phyloP scores from a whole-genome alignment of 2,113 vertebrate species.

The Charadrius vociferus region DNA sequence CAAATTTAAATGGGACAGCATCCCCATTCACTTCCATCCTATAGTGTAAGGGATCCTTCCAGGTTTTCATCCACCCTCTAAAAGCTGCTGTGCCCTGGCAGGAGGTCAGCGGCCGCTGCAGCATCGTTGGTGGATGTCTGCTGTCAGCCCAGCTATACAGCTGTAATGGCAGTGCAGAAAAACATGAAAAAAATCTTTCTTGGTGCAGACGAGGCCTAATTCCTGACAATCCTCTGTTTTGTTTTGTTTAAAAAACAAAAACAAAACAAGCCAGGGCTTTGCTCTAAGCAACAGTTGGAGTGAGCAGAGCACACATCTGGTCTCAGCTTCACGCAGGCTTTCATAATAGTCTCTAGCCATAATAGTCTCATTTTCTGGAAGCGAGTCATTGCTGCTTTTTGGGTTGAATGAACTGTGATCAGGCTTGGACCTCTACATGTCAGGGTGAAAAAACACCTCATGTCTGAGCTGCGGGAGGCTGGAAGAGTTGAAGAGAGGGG shows the following conservation, averaged over 20 bases:
- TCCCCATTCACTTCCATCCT: neutral
- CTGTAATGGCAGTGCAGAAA: neutral
- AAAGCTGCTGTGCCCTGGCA: neutral
- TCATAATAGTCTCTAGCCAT: slow-evolving; percentile 11
- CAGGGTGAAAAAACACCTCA: neutral
- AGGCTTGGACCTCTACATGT: neutral
- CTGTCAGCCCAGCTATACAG: neutral
- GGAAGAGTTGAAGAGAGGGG: neutral
- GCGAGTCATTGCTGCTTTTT: neutral
- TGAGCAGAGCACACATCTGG: slow-evolving; percentile 22
- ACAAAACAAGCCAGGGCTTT: neutral
- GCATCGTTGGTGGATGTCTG: fast-evolving
- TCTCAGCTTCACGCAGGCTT: neutral
- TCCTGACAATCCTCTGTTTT: neutral
- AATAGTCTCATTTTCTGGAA: slow-evolving; percentile 39
- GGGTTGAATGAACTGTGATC: slow-evolving; percentile 17
- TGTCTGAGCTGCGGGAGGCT: neutral
- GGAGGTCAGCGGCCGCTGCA: neutral
- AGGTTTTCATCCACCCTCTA: neutral
- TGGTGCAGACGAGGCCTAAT: neutral
- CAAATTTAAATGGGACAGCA: neutral
- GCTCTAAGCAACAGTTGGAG: slow-evolving; percentile 23
- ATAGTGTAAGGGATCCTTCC: neutral
- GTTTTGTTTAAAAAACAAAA: neutral
- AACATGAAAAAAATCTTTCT: neutral